Evolutionary conservation across 2,797 vertebrate species (phyloP), one percentile per base, ranked within the genome.

Genomic region (Acanthornis magna): DNA sequence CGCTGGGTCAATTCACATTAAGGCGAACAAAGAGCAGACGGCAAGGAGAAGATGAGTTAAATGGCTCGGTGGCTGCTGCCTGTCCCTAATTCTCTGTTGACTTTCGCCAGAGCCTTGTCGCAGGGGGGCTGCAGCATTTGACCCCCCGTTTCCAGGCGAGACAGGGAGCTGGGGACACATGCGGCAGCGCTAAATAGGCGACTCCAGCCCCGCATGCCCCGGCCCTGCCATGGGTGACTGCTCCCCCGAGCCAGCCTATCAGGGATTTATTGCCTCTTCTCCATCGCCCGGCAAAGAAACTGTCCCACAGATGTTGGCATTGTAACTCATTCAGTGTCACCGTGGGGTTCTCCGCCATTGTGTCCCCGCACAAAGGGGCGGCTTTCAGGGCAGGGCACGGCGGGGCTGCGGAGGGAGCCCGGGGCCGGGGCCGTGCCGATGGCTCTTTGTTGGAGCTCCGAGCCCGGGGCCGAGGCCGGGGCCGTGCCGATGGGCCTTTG

Each of bases 291-390:
- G 76, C 94, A 91, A 89, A 96, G 96, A 32, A 91, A 71, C 83
- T 72, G 96, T 89, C 96, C 61, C 96, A 96, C 96, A 97, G 96
- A 93, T 97, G 96, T 85, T 96, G 96, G 96, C 96, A 90, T 96
- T 95, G 96, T 97, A 58, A 45, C 91, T 51, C 89, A 79, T 89
- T 94, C 96, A 74, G 91, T 94, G 96, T 97, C 96, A 90, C 96
- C 47, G 67, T 91, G 93, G 96, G 96, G 96, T 68, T 95, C 96
- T 94, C 79, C 50, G 4, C 77, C 95, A 91, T 97, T 97, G 96
- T 97, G 91, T 96, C 88, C 79, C 85, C 2, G 1, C 77, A 96
- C 93, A 96, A 96, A 10, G 88, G 95, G 91, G 54, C 71, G 1
- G 79, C 95, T 34, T 95, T 96, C 85, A 93, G 88, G 92, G 90